Base-by-base conservation (phyloP, 1,140 invertebrate genomes). In the Andricus grossulariae region DNA sequence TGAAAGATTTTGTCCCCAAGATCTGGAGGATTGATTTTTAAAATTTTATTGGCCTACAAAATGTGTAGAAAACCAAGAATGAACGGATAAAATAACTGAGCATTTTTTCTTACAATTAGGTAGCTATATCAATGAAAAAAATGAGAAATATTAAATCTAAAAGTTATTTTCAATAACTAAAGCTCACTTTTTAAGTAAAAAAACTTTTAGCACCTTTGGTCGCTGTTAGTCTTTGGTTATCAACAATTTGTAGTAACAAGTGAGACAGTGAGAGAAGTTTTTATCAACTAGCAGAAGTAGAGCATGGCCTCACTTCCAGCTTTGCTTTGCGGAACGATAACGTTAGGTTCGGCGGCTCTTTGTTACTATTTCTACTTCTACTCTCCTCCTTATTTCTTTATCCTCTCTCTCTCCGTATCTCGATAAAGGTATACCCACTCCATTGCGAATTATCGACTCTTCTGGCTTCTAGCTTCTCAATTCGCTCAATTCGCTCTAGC, bases 241-340 rank as follows among this genome's bases (percentile, higher is more conserved):
- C 60, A 66, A 66, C 60, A 66, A 16, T 66, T 39, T 39, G 32
- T n/a, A 39, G 25, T 66, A 66, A 39, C 39, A 32, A 66, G 39
- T 25, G 25, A 66, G 60, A 66, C 60, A 39, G 15, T 25, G 25
- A 39, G 60, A 66, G 25, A 66, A 66, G 60, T 66, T 66, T 66
- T 66, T 66, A 66, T 66, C 60, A 45, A 16, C 21, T 8, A 16
- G 21, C 6, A 32, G 60, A 66, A 66, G 60, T 66, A 32, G 60
- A 66, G 60, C 60, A 15, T 66, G 60, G 39, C 60, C 60, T 66
- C 60, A 66, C 60, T 66, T 66, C 60, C 60, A 66, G 15, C 60
- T 66, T 39, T 66, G 25, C 60, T 66, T 66, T 66, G 60, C 32
- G 3, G 60, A 66, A 66, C 60, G 60, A 66, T 66, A 16, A 39